Evolutionary conservation across 2,888 invertebrate genomes (phyloP), one percentile per base, ranked within the genome.

Genomic region (Acrobasis repandana): DNA sequence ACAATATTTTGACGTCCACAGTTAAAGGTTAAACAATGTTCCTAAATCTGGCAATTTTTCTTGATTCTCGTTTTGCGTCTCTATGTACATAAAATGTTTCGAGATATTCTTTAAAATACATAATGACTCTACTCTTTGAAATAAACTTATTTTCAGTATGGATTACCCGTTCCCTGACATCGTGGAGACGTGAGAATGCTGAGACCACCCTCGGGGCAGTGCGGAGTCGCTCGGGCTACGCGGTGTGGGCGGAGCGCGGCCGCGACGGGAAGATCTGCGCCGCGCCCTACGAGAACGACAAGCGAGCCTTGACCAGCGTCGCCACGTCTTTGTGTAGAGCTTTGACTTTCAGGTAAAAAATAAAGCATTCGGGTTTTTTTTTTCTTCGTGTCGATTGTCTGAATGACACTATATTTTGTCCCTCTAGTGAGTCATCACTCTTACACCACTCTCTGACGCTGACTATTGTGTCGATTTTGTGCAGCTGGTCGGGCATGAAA

Each of bases 211-310:
- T 96, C 77, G 94, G 95, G 52, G 92, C 94, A 0, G 93, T 94
- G 62, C 96, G 97, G 74, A 94, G 93, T 72, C 93, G 94, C 61
- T 95, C 95, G 67, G 97, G 97, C n/a, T 97, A 95, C 85, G 96
- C 97, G 4, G 94, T 96, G 65, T 97, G 97, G 92, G 95, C 96
- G 70, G 97, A 97, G 85, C 96, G 96, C 74, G 97, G 97, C 8
- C 93, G 94, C 58, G 93, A 94, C 57, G 97, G 97, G 58, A 97
- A 97, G 86, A 86, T 97, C 46, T 97, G 97, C 79, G 95, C 96
- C 0, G 96, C 96, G 75, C 96, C 96, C 57, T 89, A 97, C 64
- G 96, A 96, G 74, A 90, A 88, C 20, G 93, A 94, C 78, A 92
- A 93, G 65, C 85, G 84, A 38, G 93, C 94, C 28, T 89, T 96